phyloP scores from a whole-genome alignment of 2,797 vertebrate genomes.

The Delichon dasypus region DNA sequence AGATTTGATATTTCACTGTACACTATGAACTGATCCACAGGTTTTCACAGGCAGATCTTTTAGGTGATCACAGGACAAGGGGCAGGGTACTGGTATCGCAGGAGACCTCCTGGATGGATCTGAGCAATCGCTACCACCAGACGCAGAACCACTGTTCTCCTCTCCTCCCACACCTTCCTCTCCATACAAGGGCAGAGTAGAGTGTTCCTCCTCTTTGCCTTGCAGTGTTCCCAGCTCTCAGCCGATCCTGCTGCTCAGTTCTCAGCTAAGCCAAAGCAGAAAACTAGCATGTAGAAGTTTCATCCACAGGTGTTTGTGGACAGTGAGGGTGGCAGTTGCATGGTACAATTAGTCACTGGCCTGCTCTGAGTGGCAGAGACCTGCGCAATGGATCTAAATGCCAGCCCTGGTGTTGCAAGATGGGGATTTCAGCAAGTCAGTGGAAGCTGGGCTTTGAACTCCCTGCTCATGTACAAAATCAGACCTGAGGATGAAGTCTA shows the following conservation, averaged over 20 bases:
- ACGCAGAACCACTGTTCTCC: neutral
- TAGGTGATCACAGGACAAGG: neutral
- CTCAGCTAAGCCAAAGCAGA: neutral
- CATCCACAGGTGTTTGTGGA: neutral
- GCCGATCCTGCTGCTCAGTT: neutral
- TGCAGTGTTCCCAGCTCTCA: neutral
- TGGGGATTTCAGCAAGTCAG: neutral
- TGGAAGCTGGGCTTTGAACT: neutral
- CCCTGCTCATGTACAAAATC: neutral
- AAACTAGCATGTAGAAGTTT: neutral
- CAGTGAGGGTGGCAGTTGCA: neutral
- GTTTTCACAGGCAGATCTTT: neutral
- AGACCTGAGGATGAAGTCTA: neutral
- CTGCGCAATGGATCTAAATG: accelerated
- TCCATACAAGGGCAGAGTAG: accelerated
- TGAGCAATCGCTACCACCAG: accelerated
- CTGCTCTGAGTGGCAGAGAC: neutral
- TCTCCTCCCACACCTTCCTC: neutral
- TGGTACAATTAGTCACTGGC: accelerated
- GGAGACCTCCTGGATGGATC: neutral
- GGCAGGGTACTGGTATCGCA: neutral
- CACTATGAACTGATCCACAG: neutral
- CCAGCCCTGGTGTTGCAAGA: neutral
- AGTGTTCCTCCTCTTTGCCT: neutral
- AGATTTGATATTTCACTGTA: neutral